phyloP scores from a whole-genome alignment of 2,113 vertebrate species.

The Perca fluviatilis region DNA sequence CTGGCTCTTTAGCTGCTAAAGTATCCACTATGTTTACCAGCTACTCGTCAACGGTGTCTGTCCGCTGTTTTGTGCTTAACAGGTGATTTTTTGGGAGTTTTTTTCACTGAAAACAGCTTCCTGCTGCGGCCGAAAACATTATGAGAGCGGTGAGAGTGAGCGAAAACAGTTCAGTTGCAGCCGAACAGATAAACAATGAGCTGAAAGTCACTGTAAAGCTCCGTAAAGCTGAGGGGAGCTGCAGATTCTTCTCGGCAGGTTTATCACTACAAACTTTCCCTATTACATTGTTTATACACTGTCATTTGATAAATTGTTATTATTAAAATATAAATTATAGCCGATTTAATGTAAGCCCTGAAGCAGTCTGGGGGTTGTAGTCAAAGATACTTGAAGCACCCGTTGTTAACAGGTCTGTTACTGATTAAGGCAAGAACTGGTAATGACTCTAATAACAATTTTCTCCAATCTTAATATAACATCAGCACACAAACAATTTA shows the following conservation, averaged over 20 bases:
- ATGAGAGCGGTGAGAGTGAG: neutral
- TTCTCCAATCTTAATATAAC: neutral
- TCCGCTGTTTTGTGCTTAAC: neutral
- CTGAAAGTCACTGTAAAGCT: constrained; percentile 1
- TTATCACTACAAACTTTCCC: neutral
- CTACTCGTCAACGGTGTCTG: neutral
- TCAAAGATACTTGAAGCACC: constrained; percentile 1
- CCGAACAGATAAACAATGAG: neutral
- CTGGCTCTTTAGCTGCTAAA: neutral
- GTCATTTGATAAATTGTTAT: neutral
- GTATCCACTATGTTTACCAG: neutral
- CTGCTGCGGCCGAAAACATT: neutral
- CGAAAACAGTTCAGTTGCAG: neutral
- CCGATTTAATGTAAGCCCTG: neutral
- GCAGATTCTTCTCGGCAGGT: neutral
- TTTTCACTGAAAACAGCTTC: neutral
- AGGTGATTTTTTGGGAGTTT: neutral
- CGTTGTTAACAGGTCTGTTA: neutral
- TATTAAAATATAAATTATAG: neutral
- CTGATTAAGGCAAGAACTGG: neutral
- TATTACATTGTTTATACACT: neutral
- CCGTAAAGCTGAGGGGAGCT: neutral
- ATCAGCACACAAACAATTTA: constrained; percentile 18
- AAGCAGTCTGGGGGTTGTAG: neutral
- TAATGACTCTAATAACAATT: neutral